These are phyloP conservation scores for Anguilla rostrata DNA, from an alignment of 2,113 vertebrate genomes.

Conservation along the genomic window DNA sequence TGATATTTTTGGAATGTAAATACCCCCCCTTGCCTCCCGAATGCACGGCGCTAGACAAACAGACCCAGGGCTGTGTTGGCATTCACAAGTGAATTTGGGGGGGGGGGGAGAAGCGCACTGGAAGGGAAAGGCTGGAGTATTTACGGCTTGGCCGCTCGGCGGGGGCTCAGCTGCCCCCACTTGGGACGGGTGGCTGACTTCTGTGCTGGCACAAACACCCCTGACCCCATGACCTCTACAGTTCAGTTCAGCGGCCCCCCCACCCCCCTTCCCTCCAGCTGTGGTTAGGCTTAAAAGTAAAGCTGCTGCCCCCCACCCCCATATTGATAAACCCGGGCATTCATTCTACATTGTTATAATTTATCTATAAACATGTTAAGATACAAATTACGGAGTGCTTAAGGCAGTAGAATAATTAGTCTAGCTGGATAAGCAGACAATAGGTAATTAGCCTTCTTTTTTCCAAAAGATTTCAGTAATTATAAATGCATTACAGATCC, in stretches of 20 bases:
- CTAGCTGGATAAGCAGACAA: conserved; percentile 8
- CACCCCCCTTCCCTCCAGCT: neutral
- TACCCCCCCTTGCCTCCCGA: conserved; percentile 26
- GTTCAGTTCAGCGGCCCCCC: neutral
- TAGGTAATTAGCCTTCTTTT: conserved; percentile 9
- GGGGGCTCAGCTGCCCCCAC: neutral
- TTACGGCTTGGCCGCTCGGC: conserved; percentile 33
- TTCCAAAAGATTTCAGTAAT: conserved; percentile 12
- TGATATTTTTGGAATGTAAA: conserved; percentile 51
- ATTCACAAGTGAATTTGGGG: conserved; percentile 13
- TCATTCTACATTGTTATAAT: conserved; percentile 17
- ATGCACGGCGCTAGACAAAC: conserved; percentile 30
- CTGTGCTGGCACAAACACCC: neutral
- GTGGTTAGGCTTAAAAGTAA: neutral
- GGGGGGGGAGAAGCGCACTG: neutral
- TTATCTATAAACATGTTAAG: conserved; percentile 24
- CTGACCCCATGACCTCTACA: neutral
- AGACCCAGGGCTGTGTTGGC: conserved; percentile 42
- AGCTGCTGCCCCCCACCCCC: conserved; percentile 9
- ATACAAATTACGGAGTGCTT: conserved; percentile 19
- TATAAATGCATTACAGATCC: conserved; percentile 16
- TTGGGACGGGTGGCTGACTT: neutral
- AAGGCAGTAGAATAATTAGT: conserved; percentile 25
- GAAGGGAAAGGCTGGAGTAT: conserved; percentile 23
- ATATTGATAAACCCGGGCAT: conserved; percentile 1